phyloP scores from a whole-genome alignment of 2,113 vertebrate species.

The Eolophus roseicapilla region DNA sequence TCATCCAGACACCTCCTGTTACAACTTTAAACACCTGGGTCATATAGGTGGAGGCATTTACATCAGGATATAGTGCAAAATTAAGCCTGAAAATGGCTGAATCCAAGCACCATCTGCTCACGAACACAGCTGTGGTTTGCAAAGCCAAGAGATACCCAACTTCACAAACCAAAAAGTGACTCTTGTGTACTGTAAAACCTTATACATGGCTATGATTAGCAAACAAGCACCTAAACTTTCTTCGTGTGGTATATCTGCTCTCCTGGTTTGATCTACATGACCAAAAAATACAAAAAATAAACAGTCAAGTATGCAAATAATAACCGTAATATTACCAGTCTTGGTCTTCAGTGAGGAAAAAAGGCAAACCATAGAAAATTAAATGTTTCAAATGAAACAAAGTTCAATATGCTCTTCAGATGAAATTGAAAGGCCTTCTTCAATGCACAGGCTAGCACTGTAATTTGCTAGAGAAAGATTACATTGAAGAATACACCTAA shows the following conservation, averaged over 20 bases:
- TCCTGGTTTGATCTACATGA: background rate
- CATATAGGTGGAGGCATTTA: background rate
- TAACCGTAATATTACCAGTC: background rate
- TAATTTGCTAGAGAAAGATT: background rate
- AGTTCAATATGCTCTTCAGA: background rate
- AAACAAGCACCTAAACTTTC: background rate
- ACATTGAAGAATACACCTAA: background rate
- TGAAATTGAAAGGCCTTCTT: background rate
- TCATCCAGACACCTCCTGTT: background rate
- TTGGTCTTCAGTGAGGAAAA: background rate
- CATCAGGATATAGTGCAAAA: background rate
- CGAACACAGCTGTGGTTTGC: background rate
- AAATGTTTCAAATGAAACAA: background rate
- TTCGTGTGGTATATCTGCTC: background rate
- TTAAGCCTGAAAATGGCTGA: background rate
- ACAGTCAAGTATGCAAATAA: background rate
- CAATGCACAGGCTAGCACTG: background rate
- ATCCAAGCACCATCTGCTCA: background rate
- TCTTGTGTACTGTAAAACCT: background rate
- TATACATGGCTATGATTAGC: background rate
- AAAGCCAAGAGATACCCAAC: background rate
- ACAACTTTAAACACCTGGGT: background rate
- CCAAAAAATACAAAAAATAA: background rate
- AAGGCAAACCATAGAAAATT: background rate
- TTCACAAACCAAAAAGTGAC: background rate